phyloP scores from a whole-genome alignment of 2,113 vertebrate genomes.

The Anas platyrhynchos region DNA sequence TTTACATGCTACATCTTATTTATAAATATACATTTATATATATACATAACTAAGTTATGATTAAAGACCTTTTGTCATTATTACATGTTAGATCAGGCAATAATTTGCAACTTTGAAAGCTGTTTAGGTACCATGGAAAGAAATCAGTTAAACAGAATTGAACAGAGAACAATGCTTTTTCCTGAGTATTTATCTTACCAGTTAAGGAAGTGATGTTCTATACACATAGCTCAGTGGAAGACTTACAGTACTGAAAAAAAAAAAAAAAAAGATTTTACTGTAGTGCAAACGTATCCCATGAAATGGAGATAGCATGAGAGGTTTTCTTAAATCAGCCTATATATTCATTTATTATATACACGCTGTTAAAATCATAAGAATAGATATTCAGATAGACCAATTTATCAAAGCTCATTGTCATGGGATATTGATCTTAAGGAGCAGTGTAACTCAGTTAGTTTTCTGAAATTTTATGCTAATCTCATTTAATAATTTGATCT shows the following conservation, averaged over 20 bases:
- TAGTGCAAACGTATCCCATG: constrained; percentile 22
- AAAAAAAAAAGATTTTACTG: constrained; percentile 25
- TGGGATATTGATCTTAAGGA: constrained; percentile 52
- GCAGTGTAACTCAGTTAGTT: constrained; percentile 25
- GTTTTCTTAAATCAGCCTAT: constrained; percentile 64
- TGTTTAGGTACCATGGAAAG: constrained; percentile 23
- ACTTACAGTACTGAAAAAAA: constrained; percentile 20
- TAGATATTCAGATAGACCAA: not conserved
- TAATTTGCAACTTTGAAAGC: not conserved
- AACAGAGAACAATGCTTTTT: not conserved
- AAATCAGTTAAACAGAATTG: constrained; percentile 41
- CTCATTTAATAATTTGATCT: constrained; percentile 17
- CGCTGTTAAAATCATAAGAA: constrained; percentile 43
- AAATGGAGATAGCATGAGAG: constrained; percentile 45
- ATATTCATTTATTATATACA: constrained; percentile 22
- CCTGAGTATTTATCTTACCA: constrained; percentile 15
- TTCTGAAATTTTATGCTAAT: constrained; percentile 28
- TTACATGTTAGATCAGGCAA: not conserved
- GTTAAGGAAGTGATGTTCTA: constrained; percentile 15
- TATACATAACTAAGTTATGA: not conserved
- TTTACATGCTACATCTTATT: constrained; percentile 3
- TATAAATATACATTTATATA: not conserved
- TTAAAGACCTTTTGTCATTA: not conserved
- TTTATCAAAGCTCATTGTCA: constrained; percentile 42
- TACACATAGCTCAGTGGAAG: constrained; percentile 23